Conservation (phyloP, 2,797 vertebrate genomes). For the Morelia viridis region DNA sequence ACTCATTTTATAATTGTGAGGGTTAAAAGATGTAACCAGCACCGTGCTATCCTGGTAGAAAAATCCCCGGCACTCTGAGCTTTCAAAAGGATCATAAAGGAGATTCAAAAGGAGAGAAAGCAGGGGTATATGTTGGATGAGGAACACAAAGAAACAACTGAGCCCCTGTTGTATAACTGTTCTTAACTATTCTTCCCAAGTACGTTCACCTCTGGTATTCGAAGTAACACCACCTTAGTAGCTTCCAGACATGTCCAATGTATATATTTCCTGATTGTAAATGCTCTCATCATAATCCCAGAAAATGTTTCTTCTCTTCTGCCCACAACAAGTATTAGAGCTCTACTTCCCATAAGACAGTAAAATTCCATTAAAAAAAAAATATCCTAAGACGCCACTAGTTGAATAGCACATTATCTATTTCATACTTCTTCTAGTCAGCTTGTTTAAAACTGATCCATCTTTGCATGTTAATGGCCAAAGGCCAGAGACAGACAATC, state of each 20-base stretch:
- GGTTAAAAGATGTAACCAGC: conserved; percentile 10
- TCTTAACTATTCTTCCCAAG: conserved; percentile 13
- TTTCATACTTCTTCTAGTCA: neutral
- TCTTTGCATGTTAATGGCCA: neutral
- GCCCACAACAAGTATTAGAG: neutral
- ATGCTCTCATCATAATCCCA: neutral
- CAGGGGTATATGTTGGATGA: conserved; percentile 3
- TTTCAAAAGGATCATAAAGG: conserved; percentile 9
- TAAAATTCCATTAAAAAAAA: neutral
- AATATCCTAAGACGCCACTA: neutral
- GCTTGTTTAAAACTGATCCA: neutral
- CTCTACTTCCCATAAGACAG: neutral
- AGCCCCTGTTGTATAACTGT: neutral
- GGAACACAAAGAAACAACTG: neutral
- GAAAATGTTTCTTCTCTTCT: neutral
- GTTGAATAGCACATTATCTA: neutral
- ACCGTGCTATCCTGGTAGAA: neutral
- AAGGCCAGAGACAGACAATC: neutral
- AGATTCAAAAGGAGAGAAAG: conserved; percentile 24
- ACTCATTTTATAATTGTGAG: conserved; percentile 10
- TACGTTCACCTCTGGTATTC: neutral
- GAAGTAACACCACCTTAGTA: neutral
- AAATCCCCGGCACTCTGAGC: neutral
- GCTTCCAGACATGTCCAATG: neutral
- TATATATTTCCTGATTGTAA: neutral